Evolutionary conservation across 2,888 invertebrate genomes (phyloP), one percentile per base, ranked within the genome.

Genomic region (Megamerina dolium): DNA sequence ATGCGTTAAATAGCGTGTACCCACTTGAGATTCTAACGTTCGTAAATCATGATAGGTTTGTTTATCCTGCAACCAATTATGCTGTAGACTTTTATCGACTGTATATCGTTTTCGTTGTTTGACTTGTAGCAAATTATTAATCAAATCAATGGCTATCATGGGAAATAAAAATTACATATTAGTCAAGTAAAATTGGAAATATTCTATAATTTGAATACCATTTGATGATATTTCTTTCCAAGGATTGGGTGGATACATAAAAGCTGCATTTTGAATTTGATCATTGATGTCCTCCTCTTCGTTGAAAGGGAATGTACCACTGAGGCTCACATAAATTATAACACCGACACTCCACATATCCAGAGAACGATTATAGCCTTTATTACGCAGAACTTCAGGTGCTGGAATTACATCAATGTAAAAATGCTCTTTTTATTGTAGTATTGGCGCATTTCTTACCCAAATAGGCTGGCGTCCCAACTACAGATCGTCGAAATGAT

Each of bases 321-420:
- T 95, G 34, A 99, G 77, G 51, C 95, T 95, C 38, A 99, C 99
- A 73, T 99, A 99, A 52, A 99, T 87, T 58, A 99, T 97, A 2
- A 99, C 99, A 21, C 99, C 99, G 37, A 97, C 96, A 62, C 94
- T 95, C 99, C 97, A 99, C 97, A 99, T 99, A 73, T 99, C 99
- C 63, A 99, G 75, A 0, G 96, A 96, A 3, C 97, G 82, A 73
- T 99, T 99, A 75, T 99, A 99, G 23, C 97, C 96, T 72, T 97
- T 97, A 75, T 97, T 96, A 53, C 96, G 83, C 29, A 99, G 77
- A 9, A 99, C 97, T 73, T 99, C 96, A 0, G 99, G 99, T 14
- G 99, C 97, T 86, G 60, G n/a, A 63, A 58, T 3, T 1, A 18
- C 33, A 30, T 2, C 8, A 27, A 17, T 12, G 16, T 3, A 12